A percentile compares a stretch with the other conserved stretches of the same genome.
Evolutionary conservation across 1,140 invertebrate species (phyloP).

Genomic region (Neuroterus valhalla): DNA sequence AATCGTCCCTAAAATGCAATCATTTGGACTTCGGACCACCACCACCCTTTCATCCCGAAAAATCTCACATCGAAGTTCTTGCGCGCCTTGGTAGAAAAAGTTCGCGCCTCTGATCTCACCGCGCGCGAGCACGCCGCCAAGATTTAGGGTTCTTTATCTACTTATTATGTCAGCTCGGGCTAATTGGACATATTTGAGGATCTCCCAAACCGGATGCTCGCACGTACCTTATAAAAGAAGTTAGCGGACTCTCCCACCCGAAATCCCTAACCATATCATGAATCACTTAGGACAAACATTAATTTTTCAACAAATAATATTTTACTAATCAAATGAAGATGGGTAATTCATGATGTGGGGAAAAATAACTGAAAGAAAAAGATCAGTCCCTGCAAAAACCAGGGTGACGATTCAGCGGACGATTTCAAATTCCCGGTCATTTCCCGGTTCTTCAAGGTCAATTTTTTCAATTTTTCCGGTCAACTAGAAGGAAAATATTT

Average conservation of each 20-base stretch:
- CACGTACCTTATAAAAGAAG: slow-evolving; percentile 41
- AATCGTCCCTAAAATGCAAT: slow-evolving; percentile 49
- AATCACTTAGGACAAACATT: slow-evolving; percentile 11
- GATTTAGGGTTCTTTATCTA: slow-evolving; percentile 49
- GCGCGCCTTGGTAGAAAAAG: slow-evolving; percentile 39
- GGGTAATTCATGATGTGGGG: no score
- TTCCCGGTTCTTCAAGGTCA: no score
- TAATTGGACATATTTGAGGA: slow-evolving; percentile 48
- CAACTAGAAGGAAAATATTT: no score
- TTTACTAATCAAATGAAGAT: no score
- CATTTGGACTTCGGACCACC: slow-evolving; percentile 35
- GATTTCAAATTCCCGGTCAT: no score
- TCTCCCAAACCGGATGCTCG: slow-evolving; percentile 36
- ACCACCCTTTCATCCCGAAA: slow-evolving; percentile 22
- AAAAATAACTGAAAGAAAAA: no score
- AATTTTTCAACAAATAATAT: no score
- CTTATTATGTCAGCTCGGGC: slow-evolving; percentile 53
- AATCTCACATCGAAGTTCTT: slow-evolving; percentile 30
- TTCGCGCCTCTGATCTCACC: slow-evolving; percentile 53
- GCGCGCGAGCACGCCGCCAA: slow-evolving; percentile 39
- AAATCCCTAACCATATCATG: slow-evolving; percentile 17
- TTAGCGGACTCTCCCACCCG: slow-evolving; percentile 14
- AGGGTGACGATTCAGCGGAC: no score
- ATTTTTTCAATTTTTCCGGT: no score
- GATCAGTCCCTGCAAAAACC: no score